Base-by-base conservation (phyloP, 1,140 invertebrate species). In the Acyrthosiphon pisum region DNA sequence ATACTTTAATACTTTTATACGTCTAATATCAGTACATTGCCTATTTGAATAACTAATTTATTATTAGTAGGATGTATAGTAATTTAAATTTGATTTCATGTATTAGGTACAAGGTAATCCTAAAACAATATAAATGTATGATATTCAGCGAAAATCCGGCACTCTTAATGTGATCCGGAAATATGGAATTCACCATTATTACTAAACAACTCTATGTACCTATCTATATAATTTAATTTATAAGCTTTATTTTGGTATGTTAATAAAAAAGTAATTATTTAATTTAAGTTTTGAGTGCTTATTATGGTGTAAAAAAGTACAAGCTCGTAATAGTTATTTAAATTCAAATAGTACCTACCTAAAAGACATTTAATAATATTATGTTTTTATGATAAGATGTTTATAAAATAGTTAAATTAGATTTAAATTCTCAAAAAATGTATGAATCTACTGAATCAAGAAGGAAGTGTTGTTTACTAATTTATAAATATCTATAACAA, bases 71-170 rank as follows among this genome's bases (percentile, higher is more conserved):
- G 30, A 18, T 6, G n/a, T 76, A 76, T 68, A 14, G 30, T 68
- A 3, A n/a, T 76, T 76, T 76, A 76, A 76, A 76, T 76, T 76
- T 76, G 3, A 76, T 76, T 76, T n/a, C n/a, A n/a, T 76, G 30
- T 14, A n/a, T n/a, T 76, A 76, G 60, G 30, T n/a, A 76, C 60
- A 76, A 76, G 60, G 60, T 86, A 86, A 86, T 30, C 23, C 41
- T 86, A 46, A 86, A 14, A 86, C 41, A 86, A 41, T 86, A 86
- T 46, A 30, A 86, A 30, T 86, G 11, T 44, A 30, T 86, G 41
- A 86, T 46, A 86, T 46, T 46, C 23, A 86, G 84, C 23, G 84
- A 86, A 30, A 86, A 86, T 86, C 84, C 41, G 84, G 22, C 41
- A 44, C 41, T 30, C 26, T 44, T 86, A 86, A 44, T 46, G 26